phyloP scores from a whole-genome alignment of 2,113 vertebrate genomes.

The Bagarius yarrelli region DNA sequence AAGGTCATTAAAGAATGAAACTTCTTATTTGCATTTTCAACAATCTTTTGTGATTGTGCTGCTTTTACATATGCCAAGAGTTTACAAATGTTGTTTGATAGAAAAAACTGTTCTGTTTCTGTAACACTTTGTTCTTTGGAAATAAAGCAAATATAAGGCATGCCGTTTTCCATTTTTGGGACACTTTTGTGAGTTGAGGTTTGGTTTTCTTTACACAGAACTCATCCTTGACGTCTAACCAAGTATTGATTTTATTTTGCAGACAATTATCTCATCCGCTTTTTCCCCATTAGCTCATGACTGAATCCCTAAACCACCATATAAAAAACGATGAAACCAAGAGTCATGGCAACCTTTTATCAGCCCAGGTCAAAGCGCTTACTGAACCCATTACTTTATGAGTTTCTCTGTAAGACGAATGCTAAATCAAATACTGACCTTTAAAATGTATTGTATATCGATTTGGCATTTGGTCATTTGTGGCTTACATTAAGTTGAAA shows the following conservation, averaged over 20 bases:
- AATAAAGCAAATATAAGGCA: no score
- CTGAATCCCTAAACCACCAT: background rate
- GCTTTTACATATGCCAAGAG: no score
- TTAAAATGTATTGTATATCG: constrained; percentile 23
- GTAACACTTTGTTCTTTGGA: no score
- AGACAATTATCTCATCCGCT: constrained; percentile 22
- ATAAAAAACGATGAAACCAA: background rate
- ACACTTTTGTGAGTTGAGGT: no score
- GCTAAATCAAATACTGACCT: constrained; percentile 11
- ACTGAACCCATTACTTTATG: constrained; percentile 16
- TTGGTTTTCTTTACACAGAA: background rate
- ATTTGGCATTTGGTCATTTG: constrained; percentile 25
- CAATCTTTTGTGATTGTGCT: background rate
- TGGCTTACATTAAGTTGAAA: background rate
- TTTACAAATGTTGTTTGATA: no score
- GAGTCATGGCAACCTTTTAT: background rate
- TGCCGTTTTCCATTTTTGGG: no score
- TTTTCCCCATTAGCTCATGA: background rate
- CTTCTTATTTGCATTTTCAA: background rate
- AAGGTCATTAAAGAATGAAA: background rate
- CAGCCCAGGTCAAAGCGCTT: constrained; percentile 13
- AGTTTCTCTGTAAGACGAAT: background rate
- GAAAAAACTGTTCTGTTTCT: no score
- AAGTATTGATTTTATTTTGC: background rate
- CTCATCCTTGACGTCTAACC: background rate